Evolutionary conservation across 2,797 vertebrate genomes (phyloP), one percentile per base, ranked within the genome.

Genomic region (Okamejei kenojei): DNA sequence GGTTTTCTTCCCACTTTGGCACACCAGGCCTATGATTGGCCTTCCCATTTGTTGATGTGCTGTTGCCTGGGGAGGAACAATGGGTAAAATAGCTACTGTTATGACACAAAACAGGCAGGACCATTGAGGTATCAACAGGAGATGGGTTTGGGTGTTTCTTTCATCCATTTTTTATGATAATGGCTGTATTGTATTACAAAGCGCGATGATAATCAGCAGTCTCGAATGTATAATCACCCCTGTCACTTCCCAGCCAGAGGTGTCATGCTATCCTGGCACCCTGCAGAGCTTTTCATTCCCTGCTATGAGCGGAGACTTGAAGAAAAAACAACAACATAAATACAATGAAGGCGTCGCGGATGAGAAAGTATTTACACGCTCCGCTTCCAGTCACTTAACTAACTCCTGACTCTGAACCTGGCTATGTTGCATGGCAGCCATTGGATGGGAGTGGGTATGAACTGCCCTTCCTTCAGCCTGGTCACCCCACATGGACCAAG

Each of bases 151-250:
- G 84, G 84, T 68, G 84, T 35, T 88, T 88, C 63, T 68, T 88
- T 88, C 11, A 65, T 68, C 63, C 84, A 88, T 65, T 68, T 88
- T 88, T 88, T 88, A 88, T 88, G 84, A 88, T 68, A 88, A 88
- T 88, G 84, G 84, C n/a, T 88, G 84, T 68, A 88, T 88, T 88
- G 84, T 88, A 88, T 88, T 65, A 88, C 84, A 68, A 88, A 88
- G 84, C 84, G 32, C 61, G 65, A 68, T 68, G 84, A 68, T 88
- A 88, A 88, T 88, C 84, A 88, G 61, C n/a, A 88, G 63, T 65
- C 61, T 88, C 84, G 63, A 88, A 63, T 88, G 38, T 88, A 88
- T 88, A 88, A 88, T 88, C 84, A 68, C 84, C n/a, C 21, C 84
- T 88, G 84, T 88, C 84, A 88, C 63, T 21, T 68, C 84, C 84